These are phyloP conservation scores for Orius laevigatus DNA, from an alignment of 1,140 invertebrate genomes.

Conservation along the genomic window DNA sequence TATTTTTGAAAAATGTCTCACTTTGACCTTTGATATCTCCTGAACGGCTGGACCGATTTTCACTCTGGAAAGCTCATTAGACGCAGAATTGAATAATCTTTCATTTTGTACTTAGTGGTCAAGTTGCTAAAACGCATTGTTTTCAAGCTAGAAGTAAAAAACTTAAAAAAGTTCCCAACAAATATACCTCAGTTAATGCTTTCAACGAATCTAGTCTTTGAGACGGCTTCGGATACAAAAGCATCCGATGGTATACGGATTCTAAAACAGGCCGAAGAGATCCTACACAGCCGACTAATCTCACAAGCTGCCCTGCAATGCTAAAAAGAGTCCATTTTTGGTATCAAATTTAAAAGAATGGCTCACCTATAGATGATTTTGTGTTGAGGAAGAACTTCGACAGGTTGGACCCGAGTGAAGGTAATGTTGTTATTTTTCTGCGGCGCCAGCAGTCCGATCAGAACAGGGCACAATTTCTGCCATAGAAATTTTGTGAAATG, in stretches of 20 bases:
- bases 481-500: constrained; percentile 75
- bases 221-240: constrained; percentile 66
- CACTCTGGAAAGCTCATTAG: no score
- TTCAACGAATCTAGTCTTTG: constrained; percentile 72
- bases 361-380: constrained; percentile 70
- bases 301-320: constrained; percentile 72
- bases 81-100: no score
- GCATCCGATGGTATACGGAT: constrained; percentile 80
- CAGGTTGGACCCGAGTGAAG: constrained; percentile 30
- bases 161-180: no score
- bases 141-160: no score
- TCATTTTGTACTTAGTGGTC: no score
- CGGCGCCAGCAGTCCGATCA: constrained; percentile 71
- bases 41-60: no score
- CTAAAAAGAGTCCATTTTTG: constrained; percentile 31
- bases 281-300: constrained; percentile 66
- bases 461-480: constrained; percentile 79
- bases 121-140: no score
- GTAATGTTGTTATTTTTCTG: constrained; percentile 58
- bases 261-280: constrained; percentile 75
- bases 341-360: constrained; percentile 9
- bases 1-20: no score
- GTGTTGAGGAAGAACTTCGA: constrained; percentile 33
- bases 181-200: constrained; percentile 49
- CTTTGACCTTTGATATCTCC: no score